Conservation (phyloP, 1,140 invertebrate species). For the Asobara japonica region DNA sequence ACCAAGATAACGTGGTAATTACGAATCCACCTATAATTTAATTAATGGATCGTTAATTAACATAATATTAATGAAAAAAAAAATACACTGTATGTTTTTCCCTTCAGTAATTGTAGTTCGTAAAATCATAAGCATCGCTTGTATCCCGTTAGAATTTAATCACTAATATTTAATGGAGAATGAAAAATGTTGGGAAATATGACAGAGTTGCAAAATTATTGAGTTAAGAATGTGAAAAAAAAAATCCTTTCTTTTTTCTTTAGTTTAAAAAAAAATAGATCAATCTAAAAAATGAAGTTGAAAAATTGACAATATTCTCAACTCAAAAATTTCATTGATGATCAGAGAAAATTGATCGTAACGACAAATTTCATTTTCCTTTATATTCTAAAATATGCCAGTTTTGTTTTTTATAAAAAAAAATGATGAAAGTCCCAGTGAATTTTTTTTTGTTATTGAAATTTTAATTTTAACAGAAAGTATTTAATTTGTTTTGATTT, state of each 20-base stretch:
- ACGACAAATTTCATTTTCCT: background rate
- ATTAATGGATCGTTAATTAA: slow-evolving; percentile 19
- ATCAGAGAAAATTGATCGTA: background rate
- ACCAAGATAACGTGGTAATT: slow-evolving; percentile 42
- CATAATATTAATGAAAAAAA: slow-evolving; percentile 51
- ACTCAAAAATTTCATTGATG: background rate
- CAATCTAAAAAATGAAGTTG: background rate
- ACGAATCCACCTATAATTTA: slow-evolving; percentile 43
- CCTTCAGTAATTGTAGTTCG: slow-evolving; percentile 59
- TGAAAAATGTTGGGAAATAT: background rate
- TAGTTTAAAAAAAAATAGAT: background rate
- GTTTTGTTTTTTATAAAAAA: background rate
- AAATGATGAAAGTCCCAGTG: no score
- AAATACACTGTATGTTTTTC: slow-evolving; percentile 56
- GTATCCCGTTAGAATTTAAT: slow-evolving; percentile 55
- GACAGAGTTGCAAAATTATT: background rate
- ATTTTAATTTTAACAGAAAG: no score
- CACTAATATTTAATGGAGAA: slow-evolving; percentile 36
- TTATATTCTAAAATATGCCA: background rate
- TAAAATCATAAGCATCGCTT: slow-evolving; percentile 62
- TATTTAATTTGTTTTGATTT: no score
- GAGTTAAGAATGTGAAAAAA: background rate
- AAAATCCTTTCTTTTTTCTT: background rate
- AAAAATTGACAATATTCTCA: background rate
- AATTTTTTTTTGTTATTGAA: no score